Evolutionary conservation across 2,797 vertebrate genomes (phyloP), one percentile per base, ranked within the genome.

Genomic region (Pelobates cultripes): DNA sequence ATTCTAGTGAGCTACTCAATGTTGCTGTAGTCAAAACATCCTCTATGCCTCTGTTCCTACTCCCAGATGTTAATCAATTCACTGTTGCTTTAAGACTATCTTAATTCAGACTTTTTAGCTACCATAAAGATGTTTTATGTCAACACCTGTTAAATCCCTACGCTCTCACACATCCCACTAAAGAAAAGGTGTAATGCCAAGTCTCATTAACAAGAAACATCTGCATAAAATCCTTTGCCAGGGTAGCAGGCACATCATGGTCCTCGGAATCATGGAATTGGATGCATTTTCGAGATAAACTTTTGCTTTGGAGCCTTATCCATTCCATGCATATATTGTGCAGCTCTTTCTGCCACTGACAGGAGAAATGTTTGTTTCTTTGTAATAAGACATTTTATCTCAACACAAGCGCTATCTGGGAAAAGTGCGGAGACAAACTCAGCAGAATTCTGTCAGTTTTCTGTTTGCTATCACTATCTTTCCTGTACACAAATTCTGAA

Each of bases 71-170:
- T 6, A 47, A 4, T 9, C 9, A 4, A 6, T 51, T 51, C 42
- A 43, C 8, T 64, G 73, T 41, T 28, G 7, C 73, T 64, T 61
- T 75, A 64, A 75, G 51, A 40, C 13, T n/a, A 10, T 64, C 3
- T 66, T 9, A 41, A 47, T 60, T 70, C 76, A 28, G 67, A 70
- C 13, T 53, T 70, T 43, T 69, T 43, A 63, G 7, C 6, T 45
- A 6, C 57, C 57, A 44, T 47, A 67, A 64, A 40, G 43, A 42
- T 17, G 4, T 15, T 66, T 71, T 82, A 70, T 66, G 70, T 66
- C n/a, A 44, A 44, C 47, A 28, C 47, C 71, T 74, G 71, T 55
- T 77, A 17, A 40, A 43, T 73, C 47, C 51, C 81, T 42, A 3
- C 66, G 47, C 70, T 68, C 75, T 42, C 51, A 61, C 70, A 42